phyloP scores from a whole-genome alignment of 2,113 vertebrate genomes.

The Cottus gobio region DNA sequence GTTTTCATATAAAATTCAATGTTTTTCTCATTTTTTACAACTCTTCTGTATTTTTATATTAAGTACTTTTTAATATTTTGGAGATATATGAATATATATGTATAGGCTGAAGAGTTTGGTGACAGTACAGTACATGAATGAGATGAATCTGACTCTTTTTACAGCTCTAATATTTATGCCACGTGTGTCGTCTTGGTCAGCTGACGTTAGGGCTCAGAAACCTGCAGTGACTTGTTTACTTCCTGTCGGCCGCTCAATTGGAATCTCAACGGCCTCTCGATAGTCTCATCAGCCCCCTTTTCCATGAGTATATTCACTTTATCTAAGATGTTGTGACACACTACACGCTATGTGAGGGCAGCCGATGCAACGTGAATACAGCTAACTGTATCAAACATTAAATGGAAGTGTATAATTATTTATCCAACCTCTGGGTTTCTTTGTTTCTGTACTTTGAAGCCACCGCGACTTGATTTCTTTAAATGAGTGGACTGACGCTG shows the following conservation, averaged over 20 bases:
- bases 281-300: conserved; percentile 59
- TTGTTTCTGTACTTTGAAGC: conserved; percentile 55
- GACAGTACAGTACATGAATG: conserved; percentile 73
- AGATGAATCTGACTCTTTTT: conserved; percentile 76
- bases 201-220: conserved; percentile 72
- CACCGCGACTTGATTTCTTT: conserved; percentile 50
- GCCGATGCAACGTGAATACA: conserved; percentile 53
- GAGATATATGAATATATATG: conserved; percentile 81
- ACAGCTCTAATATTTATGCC: conserved; percentile 79
- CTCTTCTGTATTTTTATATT: conserved; percentile 90
- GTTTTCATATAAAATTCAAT: conserved; percentile 84
- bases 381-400: conserved; percentile 69
- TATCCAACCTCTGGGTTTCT: conserved; percentile 65
- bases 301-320: conserved; percentile 54
- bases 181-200: conserved; percentile 74
- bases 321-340: conserved; percentile 66
- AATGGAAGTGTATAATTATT: conserved; percentile 71
- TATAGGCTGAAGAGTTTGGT: conserved; percentile 79
- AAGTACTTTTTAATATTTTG: conserved; percentile 88
- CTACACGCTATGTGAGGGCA: conserved; percentile 58
- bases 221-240: conserved; percentile 78
- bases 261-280: conserved; percentile 52
- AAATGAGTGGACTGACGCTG: conserved; percentile 50
- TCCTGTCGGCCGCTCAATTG: conserved; percentile 68
- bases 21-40: conserved; percentile 87